Base-by-base conservation (phyloP, 2,888 invertebrate species). In the Phanerotoma sp. region DNA sequence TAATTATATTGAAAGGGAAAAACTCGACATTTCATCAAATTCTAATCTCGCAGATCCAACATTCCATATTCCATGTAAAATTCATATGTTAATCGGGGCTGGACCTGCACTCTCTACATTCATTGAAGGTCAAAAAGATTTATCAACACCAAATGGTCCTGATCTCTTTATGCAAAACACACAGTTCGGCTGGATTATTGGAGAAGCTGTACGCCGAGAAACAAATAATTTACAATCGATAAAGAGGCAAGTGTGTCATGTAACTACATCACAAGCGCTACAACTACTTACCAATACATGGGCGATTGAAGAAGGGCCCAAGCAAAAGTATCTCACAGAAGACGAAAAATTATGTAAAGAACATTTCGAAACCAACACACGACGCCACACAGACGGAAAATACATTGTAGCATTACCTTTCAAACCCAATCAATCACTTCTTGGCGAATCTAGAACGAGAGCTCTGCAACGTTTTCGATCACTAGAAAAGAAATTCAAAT, bases 381-480 rank as follows among this genome's bases (percentile, higher is more conserved):
- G 13, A 2, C 44, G 46, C 3, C 37, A 48, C 1, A 3, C 6
- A 7, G 41, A 42, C 1, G 56, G 59, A 6, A 22, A 46, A 6
- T 62, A 60, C 37, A 32, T 53, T 2, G 55, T 62, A 1, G 51
- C 56, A 10, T 28, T 60, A 0, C 53, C 58, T 7, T 60, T 60
- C 38, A 58, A 60, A 15, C 37, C 51, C 4, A 37, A 40, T 6
- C 41, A 13, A 13, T 9, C 15, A 5, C 33, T 15, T 4, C 18
- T 57, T 4, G 53, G 56, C 9, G 35, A 48, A 4, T 50, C 55
- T 6, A 35, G 49, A 9, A 13, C 1, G 4, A 50, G 38, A 5
- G 60, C 51, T 4, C 15, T 51, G 11, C 40, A 52, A 38, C 44
- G 60, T 4, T 47, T 60, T 10, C n/a, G 37, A 5, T 18, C 48